Evolutionary conservation across 2,888 invertebrate species (phyloP).

Genomic region (Drosophila incognita): DNA sequence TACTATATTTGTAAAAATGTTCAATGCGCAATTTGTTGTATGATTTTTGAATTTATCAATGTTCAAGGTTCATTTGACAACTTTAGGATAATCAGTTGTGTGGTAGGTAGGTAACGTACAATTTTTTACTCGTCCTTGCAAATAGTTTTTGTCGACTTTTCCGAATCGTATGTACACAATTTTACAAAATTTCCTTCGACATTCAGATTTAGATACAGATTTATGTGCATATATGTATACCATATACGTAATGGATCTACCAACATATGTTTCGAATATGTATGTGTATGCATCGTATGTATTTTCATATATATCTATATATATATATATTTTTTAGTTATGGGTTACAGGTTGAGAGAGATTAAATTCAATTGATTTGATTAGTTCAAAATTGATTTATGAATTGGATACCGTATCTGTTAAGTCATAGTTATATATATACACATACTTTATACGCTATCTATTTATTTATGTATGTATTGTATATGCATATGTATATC

Average conservation of each 20-base stretch:
- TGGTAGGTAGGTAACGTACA: conserved; percentile 6
- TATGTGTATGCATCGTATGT: background rate
- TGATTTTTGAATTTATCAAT: conserved; percentile 8
- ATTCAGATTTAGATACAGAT: conserved; percentile 5
- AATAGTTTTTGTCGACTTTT: conserved; percentile 12
- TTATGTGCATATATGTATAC: conserved; percentile 13
- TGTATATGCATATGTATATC: conserved; percentile 6
- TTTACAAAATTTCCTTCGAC: conserved; percentile 22
- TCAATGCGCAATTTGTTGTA: conserved; percentile 20
- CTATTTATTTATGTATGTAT: conserved; percentile 4
- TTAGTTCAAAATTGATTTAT: conserved; percentile 40
- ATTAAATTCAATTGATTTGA: conserved; percentile 37
- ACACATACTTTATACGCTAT: conserved; percentile 2
- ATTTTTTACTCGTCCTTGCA: conserved; percentile 2
- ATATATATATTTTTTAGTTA: background rate
- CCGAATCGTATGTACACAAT: conserved; percentile 25
- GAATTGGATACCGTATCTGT: conserved; percentile 11
- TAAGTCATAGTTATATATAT: conserved; percentile 3
- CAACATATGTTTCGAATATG: background rate
- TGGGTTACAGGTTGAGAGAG: conserved; percentile 23
- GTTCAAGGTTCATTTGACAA: background rate
- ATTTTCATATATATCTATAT: conserved; percentile 9
- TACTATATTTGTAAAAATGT: conserved; percentile 10
- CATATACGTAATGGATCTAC: background rate
- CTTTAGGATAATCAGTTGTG: conserved; percentile 1